Conservation (phyloP, 2,888 invertebrate species). For the Lasioglossum marginatum region DNA sequence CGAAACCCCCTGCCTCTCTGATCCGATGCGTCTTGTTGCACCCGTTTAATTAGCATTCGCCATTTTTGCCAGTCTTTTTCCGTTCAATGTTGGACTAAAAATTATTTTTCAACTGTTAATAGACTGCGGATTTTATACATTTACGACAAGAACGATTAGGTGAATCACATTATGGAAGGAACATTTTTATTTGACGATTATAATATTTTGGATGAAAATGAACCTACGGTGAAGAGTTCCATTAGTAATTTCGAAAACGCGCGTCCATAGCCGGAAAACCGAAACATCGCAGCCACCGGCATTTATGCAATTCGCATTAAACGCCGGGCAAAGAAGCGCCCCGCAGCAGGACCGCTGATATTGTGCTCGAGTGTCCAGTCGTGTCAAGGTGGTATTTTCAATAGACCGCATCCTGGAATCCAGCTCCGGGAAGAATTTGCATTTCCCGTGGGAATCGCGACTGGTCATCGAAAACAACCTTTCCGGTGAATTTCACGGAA, state of each 20-base stretch:
- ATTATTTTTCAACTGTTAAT: not conserved
- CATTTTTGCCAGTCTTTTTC: not conserved
- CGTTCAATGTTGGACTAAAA: not conserved
- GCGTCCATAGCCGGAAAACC: not conserved
- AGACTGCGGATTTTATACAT: too few relatives aligned
- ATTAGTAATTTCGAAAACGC: not conserved
- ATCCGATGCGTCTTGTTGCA: conserved; percentile 21
- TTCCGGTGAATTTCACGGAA: conserved; percentile 34
- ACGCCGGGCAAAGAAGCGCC: conserved; percentile 50
- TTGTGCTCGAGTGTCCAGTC: conserved; percentile 56
- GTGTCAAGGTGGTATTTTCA: conserved; percentile 84
- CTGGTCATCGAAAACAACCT: conserved; percentile 49
- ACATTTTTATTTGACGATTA: too few relatives aligned
- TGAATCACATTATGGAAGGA: too few relatives aligned
- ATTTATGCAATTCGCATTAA: conserved; percentile 58
- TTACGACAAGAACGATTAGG: too few relatives aligned
- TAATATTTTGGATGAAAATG: too few relatives aligned
- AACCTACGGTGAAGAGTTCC: not conserved
- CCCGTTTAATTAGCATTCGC: conserved; percentile 11
- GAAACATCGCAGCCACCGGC: conserved; percentile 19
- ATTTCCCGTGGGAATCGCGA: conserved; percentile 68
- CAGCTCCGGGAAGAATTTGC: conserved; percentile 81
- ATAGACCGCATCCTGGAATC: conserved; percentile 76
- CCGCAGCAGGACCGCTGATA: conserved; percentile 40
- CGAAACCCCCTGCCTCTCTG: conserved; percentile 30